Conservation (phyloP, 2,797 vertebrate genomes). For the Harpagifer antarcticus region DNA sequence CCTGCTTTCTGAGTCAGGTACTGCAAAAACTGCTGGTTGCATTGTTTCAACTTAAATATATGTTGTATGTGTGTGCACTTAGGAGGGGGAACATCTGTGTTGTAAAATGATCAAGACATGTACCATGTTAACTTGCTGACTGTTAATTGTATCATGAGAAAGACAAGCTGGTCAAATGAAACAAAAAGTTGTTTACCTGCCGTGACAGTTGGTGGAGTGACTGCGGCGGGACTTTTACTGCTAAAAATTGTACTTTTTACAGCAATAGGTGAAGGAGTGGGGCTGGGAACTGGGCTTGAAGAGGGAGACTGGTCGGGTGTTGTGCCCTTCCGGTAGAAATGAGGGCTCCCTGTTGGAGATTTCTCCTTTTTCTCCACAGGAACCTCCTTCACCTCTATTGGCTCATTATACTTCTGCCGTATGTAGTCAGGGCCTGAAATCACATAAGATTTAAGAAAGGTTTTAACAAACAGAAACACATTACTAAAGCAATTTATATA, state of each 20-base stretch:
- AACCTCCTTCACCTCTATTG: constrained; percentile 89
- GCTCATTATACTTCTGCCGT: constrained; percentile 93
- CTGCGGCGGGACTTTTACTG: constrained; percentile 17
- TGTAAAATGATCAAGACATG: not conserved
- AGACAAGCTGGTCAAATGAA: not conserved
- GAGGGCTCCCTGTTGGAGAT: constrained; percentile 92
- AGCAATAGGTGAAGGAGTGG: constrained; percentile 83
- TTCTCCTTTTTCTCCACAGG: constrained; percentile 91
- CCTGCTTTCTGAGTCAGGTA: not conserved
- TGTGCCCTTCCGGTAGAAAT: constrained; percentile 98
- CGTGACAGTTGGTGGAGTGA: constrained; percentile 68
- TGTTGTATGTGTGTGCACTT: not conserved
- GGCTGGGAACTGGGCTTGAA: constrained; percentile 85
- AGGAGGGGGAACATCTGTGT: not conserved
- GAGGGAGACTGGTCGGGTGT: constrained; percentile 90
- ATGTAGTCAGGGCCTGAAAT: constrained; percentile 94
- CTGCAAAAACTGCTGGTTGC: not conserved
- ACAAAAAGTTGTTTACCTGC: constrained; percentile 56
- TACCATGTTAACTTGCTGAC: not conserved
- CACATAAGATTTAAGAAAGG: not conserved
- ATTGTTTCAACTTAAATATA: not conserved
- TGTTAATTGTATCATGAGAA: not conserved
- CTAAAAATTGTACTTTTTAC: constrained; percentile 73
- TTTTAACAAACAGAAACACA: not conserved
- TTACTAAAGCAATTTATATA: not conserved